Percentiles rank a stretch among this genome's conserved stretches.
Evolutionary conservation across 2,113 vertebrate genomes (phyloP).

Genomic region (Macrotus californicus): DNA sequence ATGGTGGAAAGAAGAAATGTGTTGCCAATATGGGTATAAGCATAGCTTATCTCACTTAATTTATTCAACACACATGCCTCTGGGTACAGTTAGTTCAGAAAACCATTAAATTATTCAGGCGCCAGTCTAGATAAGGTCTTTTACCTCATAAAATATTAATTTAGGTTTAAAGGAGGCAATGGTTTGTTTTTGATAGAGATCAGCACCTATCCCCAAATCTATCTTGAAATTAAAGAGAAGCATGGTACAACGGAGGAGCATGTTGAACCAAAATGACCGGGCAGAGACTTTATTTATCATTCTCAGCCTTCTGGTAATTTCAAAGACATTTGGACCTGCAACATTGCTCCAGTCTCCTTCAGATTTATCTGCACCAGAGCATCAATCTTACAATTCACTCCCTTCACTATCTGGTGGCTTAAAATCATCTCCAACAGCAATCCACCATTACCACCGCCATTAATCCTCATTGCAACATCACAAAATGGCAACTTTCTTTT

Average conservation of each 20-base stretch:
- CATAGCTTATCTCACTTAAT: conserved; percentile 57
- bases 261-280: not conserved
- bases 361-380: not conserved
- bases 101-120: conserved; percentile 50
- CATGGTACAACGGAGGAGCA: not conserved
- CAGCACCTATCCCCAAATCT: not conserved
- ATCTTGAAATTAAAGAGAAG: conserved; percentile 15
- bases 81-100: conserved; percentile 54
- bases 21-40: not conserved
- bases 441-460: no score
- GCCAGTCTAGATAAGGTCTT: conserved; percentile 22
- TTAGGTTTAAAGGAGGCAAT: conserved; percentile 28
- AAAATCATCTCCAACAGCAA: not conserved
- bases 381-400: not conserved
- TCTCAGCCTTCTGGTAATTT: not conserved
- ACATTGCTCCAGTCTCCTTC: not conserved
- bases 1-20: conserved; percentile 7
- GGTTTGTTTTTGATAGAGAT: conserved; percentile 26
- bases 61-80: conserved; percentile 46
- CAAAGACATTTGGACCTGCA: not conserved
- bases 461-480: not conserved
- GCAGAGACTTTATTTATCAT: not conserved
- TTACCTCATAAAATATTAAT: conserved; percentile 48
- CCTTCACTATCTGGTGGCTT: not conserved
- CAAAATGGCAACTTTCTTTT: not conserved